Conservation (phyloP, 2,888 invertebrate genomes). For the Hydraecia micacea region DNA sequence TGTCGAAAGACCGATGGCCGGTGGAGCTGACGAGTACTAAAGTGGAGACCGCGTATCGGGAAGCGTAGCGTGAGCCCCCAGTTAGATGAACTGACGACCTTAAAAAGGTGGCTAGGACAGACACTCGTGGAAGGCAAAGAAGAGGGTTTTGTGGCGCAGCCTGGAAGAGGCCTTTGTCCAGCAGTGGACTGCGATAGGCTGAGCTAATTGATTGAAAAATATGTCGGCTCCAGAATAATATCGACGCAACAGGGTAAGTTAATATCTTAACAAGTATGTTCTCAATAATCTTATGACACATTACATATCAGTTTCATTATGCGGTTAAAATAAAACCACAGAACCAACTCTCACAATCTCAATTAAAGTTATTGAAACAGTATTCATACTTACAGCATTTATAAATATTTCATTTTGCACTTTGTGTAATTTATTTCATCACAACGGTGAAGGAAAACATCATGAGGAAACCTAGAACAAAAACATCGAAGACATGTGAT, state of each 20-base stretch:
- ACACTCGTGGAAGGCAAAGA: neutral
- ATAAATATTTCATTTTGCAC: no score
- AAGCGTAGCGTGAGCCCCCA: neutral
- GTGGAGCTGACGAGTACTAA: neutral
- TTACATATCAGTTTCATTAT: conserved; percentile 20
- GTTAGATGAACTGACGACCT: neutral
- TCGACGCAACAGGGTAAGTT: conserved; percentile 8
- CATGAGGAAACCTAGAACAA: neutral
- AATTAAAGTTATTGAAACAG: conserved; percentile 17
- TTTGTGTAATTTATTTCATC: neutral
- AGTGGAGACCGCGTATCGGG: no score
- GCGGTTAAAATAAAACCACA: conserved; percentile 43
- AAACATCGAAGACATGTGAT: no score
- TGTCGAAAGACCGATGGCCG: no score
- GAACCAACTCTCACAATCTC: conserved; percentile 29
- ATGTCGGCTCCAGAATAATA: neutral
- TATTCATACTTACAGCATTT: neutral
- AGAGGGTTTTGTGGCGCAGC: neutral
- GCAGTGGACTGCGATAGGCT: neutral
- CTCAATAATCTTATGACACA: conserved; percentile 29
- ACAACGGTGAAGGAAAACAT: no score
- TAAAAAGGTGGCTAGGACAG: no score
- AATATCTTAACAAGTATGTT: neutral
- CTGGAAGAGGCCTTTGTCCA: neutral
- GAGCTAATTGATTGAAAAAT: neutral